These are phyloP conservation scores for Pipistrellus nathusii DNA, from an alignment of 2,797 vertebrate genomes.

Conservation along the genomic window DNA sequence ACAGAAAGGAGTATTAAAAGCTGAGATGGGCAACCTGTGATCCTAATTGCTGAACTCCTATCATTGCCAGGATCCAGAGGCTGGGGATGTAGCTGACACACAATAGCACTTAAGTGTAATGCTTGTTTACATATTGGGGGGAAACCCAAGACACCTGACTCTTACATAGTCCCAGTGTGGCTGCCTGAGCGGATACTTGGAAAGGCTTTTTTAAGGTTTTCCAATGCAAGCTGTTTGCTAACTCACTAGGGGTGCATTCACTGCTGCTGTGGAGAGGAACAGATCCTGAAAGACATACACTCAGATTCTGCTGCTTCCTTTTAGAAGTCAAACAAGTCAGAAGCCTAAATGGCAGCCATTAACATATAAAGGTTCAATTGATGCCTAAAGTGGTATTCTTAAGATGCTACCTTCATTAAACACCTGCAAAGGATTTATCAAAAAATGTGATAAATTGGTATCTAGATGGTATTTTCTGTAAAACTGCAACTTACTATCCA, in stretches of 20 bases:
- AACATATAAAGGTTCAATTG: conserved; percentile 20
- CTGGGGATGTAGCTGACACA: not conserved
- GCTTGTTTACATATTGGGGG: not conserved
- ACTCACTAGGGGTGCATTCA: not conserved
- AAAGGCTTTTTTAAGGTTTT: conserved; percentile 22
- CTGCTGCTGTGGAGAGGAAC: conserved; percentile 19
- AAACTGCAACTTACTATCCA: conserved; percentile 10
- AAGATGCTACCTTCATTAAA: not conserved
- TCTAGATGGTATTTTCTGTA: conserved; percentile 32
- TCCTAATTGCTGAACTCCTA: conserved; percentile 3
- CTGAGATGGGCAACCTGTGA: not conserved
- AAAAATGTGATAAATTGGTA: not conserved
- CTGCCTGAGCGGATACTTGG: not conserved
- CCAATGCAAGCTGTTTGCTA: not conserved
- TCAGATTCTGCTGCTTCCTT: not conserved
- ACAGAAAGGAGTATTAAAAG: conserved; percentile 26
- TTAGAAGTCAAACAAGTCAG: not conserved
- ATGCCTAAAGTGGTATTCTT: not conserved
- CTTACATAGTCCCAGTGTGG: not conserved
- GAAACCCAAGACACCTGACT: not conserved
- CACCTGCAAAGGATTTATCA: not conserved
- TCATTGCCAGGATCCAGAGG: not conserved
- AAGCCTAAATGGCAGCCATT: not conserved
- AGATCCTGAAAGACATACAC: not conserved
- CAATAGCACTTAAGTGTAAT: not conserved